Evolutionary conservation across 2,888 invertebrate species (phyloP), one percentile per base, ranked within the genome.

Genomic region (Ochropacha duplaris): DNA sequence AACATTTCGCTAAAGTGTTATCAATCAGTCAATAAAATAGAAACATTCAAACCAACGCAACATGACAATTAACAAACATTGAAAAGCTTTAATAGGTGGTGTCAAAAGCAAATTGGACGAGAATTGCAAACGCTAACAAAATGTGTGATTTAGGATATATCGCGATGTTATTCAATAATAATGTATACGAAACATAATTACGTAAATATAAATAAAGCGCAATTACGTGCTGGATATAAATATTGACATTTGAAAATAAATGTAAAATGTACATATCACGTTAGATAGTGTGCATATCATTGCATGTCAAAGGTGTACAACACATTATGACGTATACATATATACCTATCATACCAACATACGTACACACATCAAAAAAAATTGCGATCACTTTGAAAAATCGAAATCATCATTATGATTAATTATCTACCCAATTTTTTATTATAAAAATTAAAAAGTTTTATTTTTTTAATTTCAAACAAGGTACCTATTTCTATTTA

Each of bases 91-190:
- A 72, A 74, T 74, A 58, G 44, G 52, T 62, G 76, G 85, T 83
- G 87, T 81, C 75, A 87, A 86, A 83, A 82, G 76, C 74, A 69
- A 78, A 87, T 86, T 84, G 77, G 75, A 62, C 65, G 83, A 83
- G 76, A 88, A 88, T 87, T 84, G 73, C 73, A 82, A 86, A 81
- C 63, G 77, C 70, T 74, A 86, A 89, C 75, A 83, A 57, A 34
- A 61, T 57, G 58, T 65, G 44, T 12, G 49, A 24, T 36, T 56
- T 67, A 61, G 65, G 60, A 61, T 26, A 44, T 16, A 57, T 28
- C 49, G 55, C 19, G 22, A 22, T 49, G 16, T 49, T 55, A 52
- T 49, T 31, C 54, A 55, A 55, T 28, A 49, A 26, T 28, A 58
- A 57, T 61, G 69, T 67, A 67, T 64, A 73, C 61, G 61, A 58